Percentiles rank a stretch among this genome's conserved stretches.
Evolutionary conservation across 2,113 vertebrate species (phyloP).

Genomic region (Podarcis cretensis): DNA sequence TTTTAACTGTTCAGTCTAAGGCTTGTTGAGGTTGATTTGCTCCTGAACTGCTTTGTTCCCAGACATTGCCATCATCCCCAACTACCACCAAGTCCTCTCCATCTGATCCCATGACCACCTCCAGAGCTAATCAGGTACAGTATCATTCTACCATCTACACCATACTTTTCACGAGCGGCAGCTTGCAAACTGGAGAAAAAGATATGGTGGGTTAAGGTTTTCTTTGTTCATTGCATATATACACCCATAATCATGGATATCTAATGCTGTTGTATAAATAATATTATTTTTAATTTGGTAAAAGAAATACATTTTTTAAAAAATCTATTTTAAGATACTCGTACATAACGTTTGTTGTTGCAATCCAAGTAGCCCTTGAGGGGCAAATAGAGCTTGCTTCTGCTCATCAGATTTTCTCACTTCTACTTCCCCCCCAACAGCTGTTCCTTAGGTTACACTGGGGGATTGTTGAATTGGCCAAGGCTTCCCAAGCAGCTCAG

Average conservation of each 20-base stretch:
- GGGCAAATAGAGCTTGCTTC: neutral
- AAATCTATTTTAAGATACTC: constrained; percentile 47
- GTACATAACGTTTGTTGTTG: neutral
- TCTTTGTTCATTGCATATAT: constrained; percentile 82
- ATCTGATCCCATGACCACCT: constrained; percentile 93
- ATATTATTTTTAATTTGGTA: constrained; percentile 59
- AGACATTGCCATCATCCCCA: constrained; percentile 93
- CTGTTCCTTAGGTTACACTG: neutral
- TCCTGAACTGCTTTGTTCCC: constrained; percentile 93
- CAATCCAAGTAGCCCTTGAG: neutral
- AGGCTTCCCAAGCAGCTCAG: neutral
- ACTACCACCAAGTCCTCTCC: constrained; percentile 93
- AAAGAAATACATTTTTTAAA: constrained; percentile 43
- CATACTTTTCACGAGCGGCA: constrained; percentile 84
- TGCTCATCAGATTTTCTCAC: neutral
- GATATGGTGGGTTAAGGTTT: constrained; percentile 85
- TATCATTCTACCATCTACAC: constrained; percentile 90
- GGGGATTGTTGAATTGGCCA: neutral
- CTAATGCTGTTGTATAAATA: constrained; percentile 47
- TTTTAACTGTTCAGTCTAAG: constrained; percentile 83
- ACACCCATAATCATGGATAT: constrained; percentile 76
- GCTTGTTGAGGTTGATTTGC: constrained; percentile 89
- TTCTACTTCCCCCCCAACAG: neutral
- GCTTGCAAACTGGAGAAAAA: constrained; percentile 81
- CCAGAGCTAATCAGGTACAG: constrained; percentile 92